Evolutionary conservation across 2,797 vertebrate species (phyloP).

Genomic region (Pseudochaenichthys georgianus): DNA sequence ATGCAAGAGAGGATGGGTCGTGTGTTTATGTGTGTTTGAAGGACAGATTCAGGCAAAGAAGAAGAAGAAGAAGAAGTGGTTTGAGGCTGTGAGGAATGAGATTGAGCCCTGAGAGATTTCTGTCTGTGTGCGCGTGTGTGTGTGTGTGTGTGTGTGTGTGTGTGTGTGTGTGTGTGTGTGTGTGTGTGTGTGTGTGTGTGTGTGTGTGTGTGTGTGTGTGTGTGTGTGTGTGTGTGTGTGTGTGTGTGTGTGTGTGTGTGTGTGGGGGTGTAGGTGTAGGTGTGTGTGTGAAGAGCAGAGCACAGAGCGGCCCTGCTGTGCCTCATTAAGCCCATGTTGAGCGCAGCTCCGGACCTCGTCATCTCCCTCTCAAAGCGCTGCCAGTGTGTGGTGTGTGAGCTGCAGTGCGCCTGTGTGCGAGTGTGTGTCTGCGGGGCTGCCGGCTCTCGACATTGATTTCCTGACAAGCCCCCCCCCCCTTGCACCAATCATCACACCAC

Average conservation of each 20-base stretch:
- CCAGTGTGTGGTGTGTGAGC: slow-evolving; percentile 43
- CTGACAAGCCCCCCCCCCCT: slow-evolving; percentile 59
- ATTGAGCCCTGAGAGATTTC: slow-evolving; percentile 64
- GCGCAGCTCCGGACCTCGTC: slow-evolving; percentile 79
- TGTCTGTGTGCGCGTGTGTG: too few relatives aligned
- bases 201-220: too few relatives aligned
- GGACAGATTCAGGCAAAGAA: slow-evolving; percentile 48
- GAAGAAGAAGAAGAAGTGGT: slow-evolving; percentile 12
- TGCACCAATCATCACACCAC: slow-evolving; percentile 54
- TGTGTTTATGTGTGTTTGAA: slow-evolving; percentile 36
- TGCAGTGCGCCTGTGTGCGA: slow-evolving; percentile 14
- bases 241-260: slow-evolving; percentile 58
- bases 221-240: slow-evolving; percentile 21
- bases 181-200: too few relatives aligned
- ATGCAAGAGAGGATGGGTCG: slow-evolving; percentile 67
- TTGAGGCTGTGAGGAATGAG: slow-evolving; percentile 65
- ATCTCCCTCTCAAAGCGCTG: slow-evolving; percentile 67
- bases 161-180: too few relatives aligned
- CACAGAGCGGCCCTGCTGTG: slow-evolving; percentile 76
- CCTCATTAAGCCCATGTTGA: slow-evolving; percentile 85
- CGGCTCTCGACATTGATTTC: slow-evolving; percentile 80
- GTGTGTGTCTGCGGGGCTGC: slow-evolving; percentile 48
- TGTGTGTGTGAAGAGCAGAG: slow-evolving; percentile 50
- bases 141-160: too few relatives aligned
- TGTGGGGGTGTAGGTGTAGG: slow-evolving; percentile 39